These are phyloP conservation scores for Sinocyclocheilus anshuiensis DNA, from an alignment of 2,113 vertebrate genomes.

Conservation along the genomic window DNA sequence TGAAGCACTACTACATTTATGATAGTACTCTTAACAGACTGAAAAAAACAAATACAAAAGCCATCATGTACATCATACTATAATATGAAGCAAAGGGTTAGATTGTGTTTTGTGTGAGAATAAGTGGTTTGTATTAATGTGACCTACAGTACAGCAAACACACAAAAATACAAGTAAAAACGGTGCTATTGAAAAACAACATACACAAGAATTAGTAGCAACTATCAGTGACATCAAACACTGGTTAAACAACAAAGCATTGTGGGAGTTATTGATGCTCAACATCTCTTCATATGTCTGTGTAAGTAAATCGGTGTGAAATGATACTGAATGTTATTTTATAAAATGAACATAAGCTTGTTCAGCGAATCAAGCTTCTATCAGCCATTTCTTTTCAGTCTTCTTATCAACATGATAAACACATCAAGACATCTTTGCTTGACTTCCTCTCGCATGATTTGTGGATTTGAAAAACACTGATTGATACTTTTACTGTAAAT, in stretches of 20 bases:
- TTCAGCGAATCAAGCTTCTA: not conserved
- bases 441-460: conserved; percentile 29
- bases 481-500: conserved; percentile 28
- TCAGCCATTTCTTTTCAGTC: conserved; percentile 18
- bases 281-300: not conserved
- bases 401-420: conserved; percentile 73
- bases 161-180: not conserved
- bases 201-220: not conserved
- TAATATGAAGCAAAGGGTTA: conserved; percentile 6
- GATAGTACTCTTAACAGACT: conserved; percentile 1
- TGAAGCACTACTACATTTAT: not conserved
- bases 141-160: not conserved
- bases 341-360: not conserved
- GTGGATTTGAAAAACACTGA: conserved; percentile 36
- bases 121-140: not conserved
- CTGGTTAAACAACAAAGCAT: not conserved
- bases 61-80: not conserved
- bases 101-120: not conserved
- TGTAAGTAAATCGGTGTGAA: not conserved
- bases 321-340: not conserved
- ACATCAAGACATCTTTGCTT: conserved; percentile 25
- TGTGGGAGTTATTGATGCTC: not conserved
- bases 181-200: not conserved
- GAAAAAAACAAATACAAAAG: not conserved
- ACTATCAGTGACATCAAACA: conserved; percentile 9